These are phyloP conservation scores for Rotaria macrura DNA, from an alignment of 2,888 invertebrate species.

Conservation along the genomic window DNA sequence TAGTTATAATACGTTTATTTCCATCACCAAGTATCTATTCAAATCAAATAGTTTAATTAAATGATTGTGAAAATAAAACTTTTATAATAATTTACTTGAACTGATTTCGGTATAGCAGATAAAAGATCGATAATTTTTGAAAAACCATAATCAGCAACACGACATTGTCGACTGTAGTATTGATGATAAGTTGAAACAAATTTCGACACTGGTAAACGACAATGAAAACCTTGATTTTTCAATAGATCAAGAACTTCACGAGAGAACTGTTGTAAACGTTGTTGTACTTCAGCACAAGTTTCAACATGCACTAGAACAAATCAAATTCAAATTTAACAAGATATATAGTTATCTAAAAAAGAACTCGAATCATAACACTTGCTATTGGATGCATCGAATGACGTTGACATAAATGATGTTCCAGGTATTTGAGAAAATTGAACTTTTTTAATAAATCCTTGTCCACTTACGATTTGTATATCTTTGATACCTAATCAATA, in stretches of 20 bases:
- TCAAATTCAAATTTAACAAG: background rate
- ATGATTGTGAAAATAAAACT: no score
- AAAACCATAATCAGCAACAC: constrained; percentile 34
- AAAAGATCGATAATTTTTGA: constrained; percentile 32
- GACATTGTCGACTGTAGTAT: constrained; percentile 29
- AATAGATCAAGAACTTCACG: constrained; percentile 73
- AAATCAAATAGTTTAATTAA: background rate
- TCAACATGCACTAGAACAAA: background rate
- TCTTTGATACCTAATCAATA: background rate
- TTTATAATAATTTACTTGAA: no score
- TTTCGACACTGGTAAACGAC: constrained; percentile 44
- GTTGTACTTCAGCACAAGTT: constrained; percentile 21
- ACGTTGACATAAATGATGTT: background rate
- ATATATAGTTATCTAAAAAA: no score
- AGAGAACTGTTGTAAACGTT: constrained; percentile 61
- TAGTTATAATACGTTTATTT: constrained; percentile 28
- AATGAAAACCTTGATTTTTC: constrained; percentile 64
- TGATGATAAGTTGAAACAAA: constrained; percentile 33
- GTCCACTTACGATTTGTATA: background rate
- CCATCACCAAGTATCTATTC: constrained; percentile 2
- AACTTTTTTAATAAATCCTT: constrained; percentile 8
- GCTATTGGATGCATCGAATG: constrained; percentile 2
- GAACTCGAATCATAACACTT: background rate
- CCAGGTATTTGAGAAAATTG: background rate
- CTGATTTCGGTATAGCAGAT: constrained; percentile 23